Evolutionary conservation across 2,888 invertebrate genomes (phyloP).

Genomic region (Torymus auratus): DNA sequence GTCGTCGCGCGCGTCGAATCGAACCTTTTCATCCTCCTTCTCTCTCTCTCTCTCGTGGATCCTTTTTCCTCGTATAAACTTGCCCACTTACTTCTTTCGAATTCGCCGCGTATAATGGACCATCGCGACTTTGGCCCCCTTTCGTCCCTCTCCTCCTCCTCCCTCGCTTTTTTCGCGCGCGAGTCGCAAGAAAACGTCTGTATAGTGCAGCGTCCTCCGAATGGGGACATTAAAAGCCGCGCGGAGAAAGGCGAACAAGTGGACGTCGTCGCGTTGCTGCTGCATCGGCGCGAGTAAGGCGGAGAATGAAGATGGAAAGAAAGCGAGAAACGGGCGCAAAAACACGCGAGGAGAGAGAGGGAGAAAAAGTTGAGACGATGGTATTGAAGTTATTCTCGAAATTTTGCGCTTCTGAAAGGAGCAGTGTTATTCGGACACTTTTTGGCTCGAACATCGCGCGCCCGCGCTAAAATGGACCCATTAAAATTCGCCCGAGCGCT

Average conservation of each 20-base stretch:
- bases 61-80: slow-evolving; percentile 36
- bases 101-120: slow-evolving; percentile 28
- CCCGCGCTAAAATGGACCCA: slow-evolving; percentile 2
- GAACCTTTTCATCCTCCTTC: slow-evolving; percentile 55
- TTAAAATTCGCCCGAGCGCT: slow-evolving; percentile 17
- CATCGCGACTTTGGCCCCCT: slow-evolving; percentile 42
- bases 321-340: slow-evolving; percentile 26
- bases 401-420: slow-evolving; percentile 27
- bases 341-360: neutral
- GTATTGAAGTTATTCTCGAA: slow-evolving; percentile 42
- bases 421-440: neutral
- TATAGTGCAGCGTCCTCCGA: slow-evolving; percentile 16
- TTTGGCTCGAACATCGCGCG: neutral
- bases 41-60: slow-evolving; percentile 37
- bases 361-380: slow-evolving; percentile 1
- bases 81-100: slow-evolving; percentile 11
- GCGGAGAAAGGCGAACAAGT: slow-evolving; percentile 46
- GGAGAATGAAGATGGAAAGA: slow-evolving; percentile 47
- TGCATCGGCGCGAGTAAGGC: slow-evolving; percentile 43
- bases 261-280: slow-evolving; percentile 45
- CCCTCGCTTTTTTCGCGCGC: neutral
- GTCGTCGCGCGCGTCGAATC: slow-evolving; percentile 36
- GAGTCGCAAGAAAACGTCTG: slow-evolving; percentile 25
- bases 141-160: neutral
- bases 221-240: slow-evolving; percentile 37